These are phyloP conservation scores for Coenobita brevimanus DNA, from an alignment of 1,140 invertebrate genomes.

Conservation along the genomic window DNA sequence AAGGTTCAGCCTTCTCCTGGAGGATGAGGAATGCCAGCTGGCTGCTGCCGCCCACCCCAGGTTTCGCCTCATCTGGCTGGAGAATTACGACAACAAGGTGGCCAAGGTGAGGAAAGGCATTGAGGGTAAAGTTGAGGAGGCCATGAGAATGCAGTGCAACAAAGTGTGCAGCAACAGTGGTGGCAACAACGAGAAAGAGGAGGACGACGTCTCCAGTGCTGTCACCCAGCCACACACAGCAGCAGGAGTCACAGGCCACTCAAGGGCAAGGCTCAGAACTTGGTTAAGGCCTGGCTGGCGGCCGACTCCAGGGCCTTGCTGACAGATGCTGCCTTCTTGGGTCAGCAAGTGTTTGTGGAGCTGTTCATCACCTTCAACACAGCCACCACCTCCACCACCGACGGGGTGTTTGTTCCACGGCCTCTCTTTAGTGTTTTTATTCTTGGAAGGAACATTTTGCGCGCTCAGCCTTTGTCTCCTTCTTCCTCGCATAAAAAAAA, in stretches of 20 bases:
- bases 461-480: too few species aligned
- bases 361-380: slow-evolving; percentile 3
- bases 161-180: too few species aligned
- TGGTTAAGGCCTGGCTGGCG: neutral
- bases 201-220: neutral
- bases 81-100: slow-evolving; percentile 3
- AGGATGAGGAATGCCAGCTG: slow-evolving; percentile 30
- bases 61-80: slow-evolving; percentile 17
- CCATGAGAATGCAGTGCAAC: too few species aligned
- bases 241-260: neutral
- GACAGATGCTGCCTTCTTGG: slow-evolving; percentile 72
- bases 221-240: neutral
- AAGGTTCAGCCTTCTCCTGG: slow-evolving; percentile 12
- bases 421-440: too few species aligned
- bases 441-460: too few species aligned
- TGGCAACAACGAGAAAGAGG: neutral
- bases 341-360: slow-evolving; percentile 73
- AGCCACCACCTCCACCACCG: too few species aligned
- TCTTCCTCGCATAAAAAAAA: too few species aligned
- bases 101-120: too few species aligned
- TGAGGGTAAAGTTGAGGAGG: too few species aligned
- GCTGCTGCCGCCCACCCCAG: slow-evolving; percentile 30
- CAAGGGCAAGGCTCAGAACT: neutral
- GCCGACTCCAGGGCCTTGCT: slow-evolving; percentile 71
- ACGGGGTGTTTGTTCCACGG: too few species aligned